phyloP scores from a whole-genome alignment of 2,113 vertebrate species.

The Cervus canadensis region DNA sequence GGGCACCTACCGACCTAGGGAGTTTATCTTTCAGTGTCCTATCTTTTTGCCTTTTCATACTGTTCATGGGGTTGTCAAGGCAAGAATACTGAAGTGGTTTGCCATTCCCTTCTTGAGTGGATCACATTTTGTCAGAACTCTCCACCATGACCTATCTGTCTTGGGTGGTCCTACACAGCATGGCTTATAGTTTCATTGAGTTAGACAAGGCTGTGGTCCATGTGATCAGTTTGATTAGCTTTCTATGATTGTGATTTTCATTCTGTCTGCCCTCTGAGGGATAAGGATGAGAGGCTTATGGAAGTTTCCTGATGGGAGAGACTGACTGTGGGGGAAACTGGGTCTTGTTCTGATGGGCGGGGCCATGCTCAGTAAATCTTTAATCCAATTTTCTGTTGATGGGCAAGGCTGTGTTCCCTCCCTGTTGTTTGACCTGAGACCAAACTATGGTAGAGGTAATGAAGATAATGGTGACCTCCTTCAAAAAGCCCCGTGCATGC shows the following conservation, averaged over 20 bases:
- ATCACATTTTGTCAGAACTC: neutral
- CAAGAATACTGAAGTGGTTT: neutral
- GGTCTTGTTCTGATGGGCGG: neutral
- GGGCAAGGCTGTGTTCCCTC: neutral
- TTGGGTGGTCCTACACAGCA: rapidly evolving
- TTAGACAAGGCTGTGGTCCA: neutral
- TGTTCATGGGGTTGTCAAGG: neutral
- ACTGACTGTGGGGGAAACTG: neutral
- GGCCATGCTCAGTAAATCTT: neutral
- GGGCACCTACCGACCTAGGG: neutral
- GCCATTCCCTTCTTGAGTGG: neutral
- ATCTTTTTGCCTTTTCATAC: neutral
- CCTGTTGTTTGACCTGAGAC: neutral
- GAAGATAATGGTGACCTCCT: neutral
- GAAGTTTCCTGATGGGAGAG: neutral
- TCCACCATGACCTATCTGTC: neutral
- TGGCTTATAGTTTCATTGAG: neutral
- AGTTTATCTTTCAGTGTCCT: neutral
- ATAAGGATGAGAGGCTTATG: neutral
- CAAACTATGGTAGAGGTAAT: neutral
- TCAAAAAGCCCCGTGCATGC: rapidly evolving
- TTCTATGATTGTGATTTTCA: neutral
- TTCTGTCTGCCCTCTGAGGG: neutral
- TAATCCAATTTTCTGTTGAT: neutral
- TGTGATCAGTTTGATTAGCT: neutral